Conservation (phyloP, 2,888 invertebrate genomes). For the Tricholauxania praeusta region DNA sequence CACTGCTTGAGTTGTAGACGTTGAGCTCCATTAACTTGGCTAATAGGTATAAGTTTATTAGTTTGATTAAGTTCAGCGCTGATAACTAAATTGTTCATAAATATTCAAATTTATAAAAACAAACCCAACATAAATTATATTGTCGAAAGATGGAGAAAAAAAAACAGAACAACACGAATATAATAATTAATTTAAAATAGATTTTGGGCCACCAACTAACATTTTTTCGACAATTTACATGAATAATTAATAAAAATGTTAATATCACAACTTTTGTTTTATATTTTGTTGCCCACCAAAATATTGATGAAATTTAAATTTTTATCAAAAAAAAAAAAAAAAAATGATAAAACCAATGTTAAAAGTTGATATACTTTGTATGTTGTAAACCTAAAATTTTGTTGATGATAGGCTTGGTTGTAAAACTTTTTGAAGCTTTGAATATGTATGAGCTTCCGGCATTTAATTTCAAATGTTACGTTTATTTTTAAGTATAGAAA, state of each 20-base stretch:
- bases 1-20: not conserved
- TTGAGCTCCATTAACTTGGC: slow-evolving; percentile 18
- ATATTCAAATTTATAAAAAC: slow-evolving; percentile 13
- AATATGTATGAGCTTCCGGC: slow-evolving; percentile 25
- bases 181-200: slow-evolving; percentile 35
- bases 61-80: not conserved
- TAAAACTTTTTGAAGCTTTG: not conserved
- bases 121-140: slow-evolving; percentile 21
- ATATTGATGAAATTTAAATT: slow-evolving; percentile 20
- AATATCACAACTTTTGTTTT: slow-evolving; percentile 12
- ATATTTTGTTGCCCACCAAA: not conserved
- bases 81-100: slow-evolving; percentile 26
- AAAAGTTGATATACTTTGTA: not conserved
- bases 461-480: not conserved
- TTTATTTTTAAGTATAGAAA: no score
- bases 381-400: not conserved
- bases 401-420: slow-evolving; percentile 20
- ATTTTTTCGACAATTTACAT: slow-evolving; percentile 21
- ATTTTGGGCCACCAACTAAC: slow-evolving; percentile 34
- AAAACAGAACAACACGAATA: slow-evolving; percentile 2
- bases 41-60: slow-evolving; percentile 31
- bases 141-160: slow-evolving; percentile 3
- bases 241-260: slow-evolving; percentile 33
- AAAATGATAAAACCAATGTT: not conserved
- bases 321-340: not conserved